phyloP scores from a whole-genome alignment of 2,888 invertebrate genomes.

The Lamellibrachia satsuma region DNA sequence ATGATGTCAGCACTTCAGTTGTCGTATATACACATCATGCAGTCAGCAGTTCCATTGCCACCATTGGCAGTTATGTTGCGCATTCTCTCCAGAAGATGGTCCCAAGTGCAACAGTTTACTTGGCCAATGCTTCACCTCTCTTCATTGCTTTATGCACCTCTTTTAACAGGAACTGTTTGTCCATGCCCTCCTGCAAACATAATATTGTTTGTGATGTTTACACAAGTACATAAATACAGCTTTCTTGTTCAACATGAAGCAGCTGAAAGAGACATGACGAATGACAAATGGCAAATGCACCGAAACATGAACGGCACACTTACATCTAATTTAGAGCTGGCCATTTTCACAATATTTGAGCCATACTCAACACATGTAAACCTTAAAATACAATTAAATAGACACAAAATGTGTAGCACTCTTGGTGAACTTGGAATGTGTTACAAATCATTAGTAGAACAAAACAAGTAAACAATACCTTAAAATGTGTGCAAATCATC shows the following conservation, averaged over 20 bases:
- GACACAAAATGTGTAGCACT: not conserved
- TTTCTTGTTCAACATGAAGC: too few relatives aligned
- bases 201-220: conserved; percentile 13
- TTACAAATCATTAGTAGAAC: not conserved
- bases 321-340: too few relatives aligned
- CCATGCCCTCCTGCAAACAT: conserved; percentile 85
- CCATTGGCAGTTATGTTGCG: not conserved
- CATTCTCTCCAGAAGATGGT: not conserved
- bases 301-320: too few relatives aligned
- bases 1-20: not conserved
- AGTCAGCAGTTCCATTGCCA: not conserved
- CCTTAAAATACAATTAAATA: not conserved
- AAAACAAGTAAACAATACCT: conserved; percentile 13
- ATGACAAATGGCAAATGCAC: too few relatives aligned
- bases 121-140: not conserved
- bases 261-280: too few relatives aligned
- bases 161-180: conserved; percentile 83
- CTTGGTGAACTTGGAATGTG: not conserved
- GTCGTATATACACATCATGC: not conserved
- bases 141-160: conserved; percentile 50
- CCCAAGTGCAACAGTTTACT: not conserved
- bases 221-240: not conserved
- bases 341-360: too few relatives aligned
- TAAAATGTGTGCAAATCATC: not conserved
- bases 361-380: not conserved